phyloP scores from a whole-genome alignment of 2,113 vertebrate species.

The Petrocephalus zakoni region DNA sequence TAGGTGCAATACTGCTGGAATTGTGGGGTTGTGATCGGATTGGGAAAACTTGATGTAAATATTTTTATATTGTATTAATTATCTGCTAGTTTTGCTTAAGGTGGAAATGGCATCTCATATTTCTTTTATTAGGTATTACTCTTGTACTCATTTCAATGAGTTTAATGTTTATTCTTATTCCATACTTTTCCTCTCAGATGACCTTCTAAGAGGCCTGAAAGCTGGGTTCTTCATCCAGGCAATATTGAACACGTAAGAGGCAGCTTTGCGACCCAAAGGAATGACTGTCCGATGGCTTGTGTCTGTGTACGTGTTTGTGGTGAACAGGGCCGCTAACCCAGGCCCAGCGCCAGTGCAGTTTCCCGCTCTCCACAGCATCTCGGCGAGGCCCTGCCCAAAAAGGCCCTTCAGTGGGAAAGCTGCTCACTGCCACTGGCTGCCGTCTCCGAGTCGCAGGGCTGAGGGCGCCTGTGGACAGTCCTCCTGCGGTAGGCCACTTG shows the following conservation, averaged over 20 bases:
- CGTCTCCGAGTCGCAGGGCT: constrained; percentile 51
- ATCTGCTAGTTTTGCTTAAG: not conserved
- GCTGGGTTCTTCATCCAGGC: not conserved
- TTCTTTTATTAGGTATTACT: not conserved
- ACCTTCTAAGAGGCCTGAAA: constrained; percentile 20
- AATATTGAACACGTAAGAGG: constrained; percentile 10
- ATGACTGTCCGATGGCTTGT: constrained; percentile 73
- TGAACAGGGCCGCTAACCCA: constrained; percentile 60
- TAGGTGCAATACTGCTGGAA: not conserved
- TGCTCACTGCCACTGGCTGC: constrained; percentile 38
- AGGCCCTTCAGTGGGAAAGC: constrained; percentile 29
- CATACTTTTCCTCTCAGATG: constrained; percentile 25
- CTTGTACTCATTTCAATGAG: too few species aligned
- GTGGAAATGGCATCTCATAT: not conserved
- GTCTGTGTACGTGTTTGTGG: constrained; percentile 62
- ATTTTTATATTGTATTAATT: not conserved
- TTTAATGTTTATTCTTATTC: too few species aligned
- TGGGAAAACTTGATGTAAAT: not conserved
- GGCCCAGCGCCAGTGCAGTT: constrained; percentile 53
- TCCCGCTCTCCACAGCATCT: constrained; percentile 31
- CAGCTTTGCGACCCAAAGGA: constrained; percentile 49
- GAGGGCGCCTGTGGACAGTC: constrained; percentile 52
- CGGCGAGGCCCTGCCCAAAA: constrained; percentile 55
- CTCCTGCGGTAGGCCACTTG: constrained; percentile 44
- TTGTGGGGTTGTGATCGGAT: not conserved